phyloP scores from a whole-genome alignment of 2,797 vertebrate species.

The Ficedula albicollis region DNA sequence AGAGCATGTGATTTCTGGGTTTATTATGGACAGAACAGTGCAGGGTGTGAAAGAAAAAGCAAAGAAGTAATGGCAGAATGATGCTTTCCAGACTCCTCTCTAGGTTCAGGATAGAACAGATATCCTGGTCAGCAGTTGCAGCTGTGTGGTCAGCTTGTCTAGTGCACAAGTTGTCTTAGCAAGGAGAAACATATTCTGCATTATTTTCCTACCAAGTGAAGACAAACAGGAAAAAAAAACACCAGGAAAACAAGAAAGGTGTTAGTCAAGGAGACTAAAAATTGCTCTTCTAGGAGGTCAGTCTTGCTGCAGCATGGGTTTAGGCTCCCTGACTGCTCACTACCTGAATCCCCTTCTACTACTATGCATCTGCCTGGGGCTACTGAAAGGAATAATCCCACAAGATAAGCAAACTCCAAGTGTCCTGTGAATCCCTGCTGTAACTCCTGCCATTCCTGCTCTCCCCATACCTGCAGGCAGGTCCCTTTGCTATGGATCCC shows the following conservation, averaged over 20 bases:
- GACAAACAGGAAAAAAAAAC: neutral
- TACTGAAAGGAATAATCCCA: neutral
- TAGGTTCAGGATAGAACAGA: neutral
- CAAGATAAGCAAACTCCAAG: neutral
- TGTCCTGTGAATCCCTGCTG: neutral
- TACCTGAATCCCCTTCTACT: neutral
- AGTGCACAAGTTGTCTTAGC: neutral
- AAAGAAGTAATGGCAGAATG: neutral
- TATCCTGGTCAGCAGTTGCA: accelerated
- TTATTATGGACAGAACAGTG: neutral
- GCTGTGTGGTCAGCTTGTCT: neutral
- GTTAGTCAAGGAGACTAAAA: neutral
- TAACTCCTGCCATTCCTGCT: neutral
- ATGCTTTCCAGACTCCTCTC: neutral
- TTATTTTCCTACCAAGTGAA: neutral
- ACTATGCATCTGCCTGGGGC: neutral
- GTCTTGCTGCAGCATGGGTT: neutral
- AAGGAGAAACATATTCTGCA: neutral
- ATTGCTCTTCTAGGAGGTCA: neutral
- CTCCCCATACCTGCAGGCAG: accelerated
- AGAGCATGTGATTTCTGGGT: neutral
- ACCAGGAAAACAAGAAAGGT: neutral
- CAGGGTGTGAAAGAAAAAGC: neutral
- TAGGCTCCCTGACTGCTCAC: neutral
- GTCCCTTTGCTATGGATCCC: accelerated